A percentile compares a stretch with the other conserved stretches of the same genome.
phyloP scores from a whole-genome alignment of 2,113 vertebrate species.

The Pelmatolapia mariae region DNA sequence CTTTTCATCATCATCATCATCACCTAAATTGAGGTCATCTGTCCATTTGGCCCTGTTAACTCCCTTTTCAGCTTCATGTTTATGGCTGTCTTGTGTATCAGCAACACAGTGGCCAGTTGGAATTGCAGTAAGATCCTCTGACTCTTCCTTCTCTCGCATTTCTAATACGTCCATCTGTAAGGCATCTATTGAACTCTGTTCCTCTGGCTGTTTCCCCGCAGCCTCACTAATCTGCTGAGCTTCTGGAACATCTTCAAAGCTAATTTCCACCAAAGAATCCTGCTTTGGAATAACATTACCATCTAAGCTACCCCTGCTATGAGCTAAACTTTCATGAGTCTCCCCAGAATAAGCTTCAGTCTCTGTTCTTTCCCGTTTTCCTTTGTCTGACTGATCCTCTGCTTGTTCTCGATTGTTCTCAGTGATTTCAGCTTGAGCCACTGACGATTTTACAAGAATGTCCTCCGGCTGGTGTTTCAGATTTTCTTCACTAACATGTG shows the following conservation, averaged over 20 bases:
- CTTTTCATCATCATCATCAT: slow-evolving; percentile 20
- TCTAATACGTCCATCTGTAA: background rate
- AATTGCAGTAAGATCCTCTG: background rate
- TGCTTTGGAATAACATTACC: background rate
- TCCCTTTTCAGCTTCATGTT: background rate
- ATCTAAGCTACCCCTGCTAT: background rate
- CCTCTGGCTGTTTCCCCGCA: background rate
- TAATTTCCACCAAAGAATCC: slow-evolving; percentile 39
- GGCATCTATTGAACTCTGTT: background rate
- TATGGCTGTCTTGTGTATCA: background rate
- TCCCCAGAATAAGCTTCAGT: background rate
- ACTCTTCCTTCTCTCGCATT: background rate
- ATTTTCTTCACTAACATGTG: background rate
- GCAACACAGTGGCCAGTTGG: background rate
- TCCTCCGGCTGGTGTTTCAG: background rate
- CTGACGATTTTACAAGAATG: background rate
- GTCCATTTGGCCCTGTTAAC: background rate
- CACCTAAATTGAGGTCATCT: background rate
- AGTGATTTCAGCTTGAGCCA: background rate
- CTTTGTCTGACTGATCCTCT: background rate
- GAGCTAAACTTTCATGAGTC: background rate
- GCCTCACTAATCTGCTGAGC: background rate
- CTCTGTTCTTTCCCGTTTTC: background rate
- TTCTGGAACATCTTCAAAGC: slow-evolving; percentile 49
- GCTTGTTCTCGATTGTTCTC: background rate